These are phyloP conservation scores for Nemoura dubitans DNA, from an alignment of 2,888 invertebrate genomes.

Conservation along the genomic window DNA sequence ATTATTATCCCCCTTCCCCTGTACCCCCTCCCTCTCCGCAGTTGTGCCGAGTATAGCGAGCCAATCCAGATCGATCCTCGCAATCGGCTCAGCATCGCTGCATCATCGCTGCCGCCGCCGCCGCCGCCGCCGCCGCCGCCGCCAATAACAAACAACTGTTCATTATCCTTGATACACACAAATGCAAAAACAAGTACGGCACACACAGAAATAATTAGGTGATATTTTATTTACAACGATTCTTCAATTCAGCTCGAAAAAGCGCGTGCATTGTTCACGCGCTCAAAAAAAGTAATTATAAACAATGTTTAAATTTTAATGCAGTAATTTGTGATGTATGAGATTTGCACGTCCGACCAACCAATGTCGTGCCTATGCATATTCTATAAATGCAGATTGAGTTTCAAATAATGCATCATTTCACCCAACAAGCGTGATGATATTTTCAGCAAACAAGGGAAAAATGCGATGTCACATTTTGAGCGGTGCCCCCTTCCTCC, in stretches of 20 bases:
- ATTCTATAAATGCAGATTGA: constrained; percentile 12
- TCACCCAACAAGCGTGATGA: not conserved
- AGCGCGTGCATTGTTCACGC: not conserved
- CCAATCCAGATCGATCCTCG: not conserved
- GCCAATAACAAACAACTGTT: not conserved
- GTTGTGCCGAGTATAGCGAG: too few species aligned
- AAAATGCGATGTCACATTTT: not conserved
- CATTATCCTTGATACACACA: not conserved
- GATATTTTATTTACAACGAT: constrained; percentile 13
- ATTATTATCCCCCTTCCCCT: not conserved
- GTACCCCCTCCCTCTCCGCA: not conserved
- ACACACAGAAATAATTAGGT: not conserved
- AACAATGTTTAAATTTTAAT: constrained; percentile 20
- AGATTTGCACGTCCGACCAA: not conserved
- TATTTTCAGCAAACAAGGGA: constrained; percentile 1
- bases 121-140: not conserved
- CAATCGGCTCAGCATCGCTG: not conserved
- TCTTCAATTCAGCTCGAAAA: not conserved
- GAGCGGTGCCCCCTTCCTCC: not conserved
- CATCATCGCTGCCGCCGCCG: not conserved
- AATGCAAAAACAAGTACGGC: not conserved
- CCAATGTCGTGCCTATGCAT: constrained; percentile 8
- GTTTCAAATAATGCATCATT: not conserved
- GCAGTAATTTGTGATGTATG: constrained; percentile 13
- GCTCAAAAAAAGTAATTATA: constrained; percentile 22